Evolutionary conservation across 2,888 invertebrate genomes (phyloP), one percentile per base, ranked within the genome.

Genomic region (Rhaphigaster nebulosa): DNA sequence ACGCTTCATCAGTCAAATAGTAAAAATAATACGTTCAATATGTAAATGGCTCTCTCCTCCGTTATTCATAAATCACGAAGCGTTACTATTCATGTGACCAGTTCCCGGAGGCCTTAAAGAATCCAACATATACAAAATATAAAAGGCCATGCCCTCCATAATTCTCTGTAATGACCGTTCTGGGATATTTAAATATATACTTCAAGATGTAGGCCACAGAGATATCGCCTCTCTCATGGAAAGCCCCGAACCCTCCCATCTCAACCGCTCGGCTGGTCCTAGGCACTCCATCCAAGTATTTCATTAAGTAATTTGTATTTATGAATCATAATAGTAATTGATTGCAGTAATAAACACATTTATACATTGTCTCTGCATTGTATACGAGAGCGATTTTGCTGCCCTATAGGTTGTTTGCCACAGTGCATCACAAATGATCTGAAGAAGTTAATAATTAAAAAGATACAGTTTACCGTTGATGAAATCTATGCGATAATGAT

Each of bases 171-270:
- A 70, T 70, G 70, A 70, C 70, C 70, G 70, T 34, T 34, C 18
- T 70, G 70, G 70, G 70, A 70, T 70, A 70, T 70, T 70, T 70
- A 70, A 70, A 70, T 70, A 70, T 70, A 70, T 70, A 70, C 70
- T 70, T 70, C 34, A 34, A 70, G 70, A 70, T 34, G 38, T 70
- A 70, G 70, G 70, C 70, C 70, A 70, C 34, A 18, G 34, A 70
- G 70, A 70, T 70, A 70, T 70, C 70, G 70, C 34, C 20, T 70
- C 34, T 34, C 29, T 70, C 38, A 70, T 70, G 70, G 70, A 34
- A 70, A 70, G 38, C 70, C 34, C 18, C 34, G 34, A n/a, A n/a
- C 70, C 34, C 70, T 29, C 70, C 0, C 70, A 34, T 18, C 70
- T 18, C 18, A 34, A 18, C 34, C 70, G n/a, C 10, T 6, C 70